Conservation (phyloP, 2,113 vertebrate genomes). For the Montifringilla adamsi region DNA sequence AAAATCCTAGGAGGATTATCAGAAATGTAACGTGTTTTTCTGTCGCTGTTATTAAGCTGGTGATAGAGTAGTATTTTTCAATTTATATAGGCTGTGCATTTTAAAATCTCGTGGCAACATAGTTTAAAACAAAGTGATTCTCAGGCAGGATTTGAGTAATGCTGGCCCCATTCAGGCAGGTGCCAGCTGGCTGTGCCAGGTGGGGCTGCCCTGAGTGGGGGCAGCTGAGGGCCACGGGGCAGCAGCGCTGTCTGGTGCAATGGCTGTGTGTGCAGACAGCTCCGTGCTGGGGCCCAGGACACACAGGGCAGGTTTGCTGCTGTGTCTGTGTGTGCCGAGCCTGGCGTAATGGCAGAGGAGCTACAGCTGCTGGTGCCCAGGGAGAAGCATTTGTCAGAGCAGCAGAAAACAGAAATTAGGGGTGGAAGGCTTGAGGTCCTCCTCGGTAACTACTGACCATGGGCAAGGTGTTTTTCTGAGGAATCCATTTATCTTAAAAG, state of each 20-base stretch:
- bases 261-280: neutral
- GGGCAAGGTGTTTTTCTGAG: neutral
- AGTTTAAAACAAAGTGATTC: neutral
- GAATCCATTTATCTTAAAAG: neutral
- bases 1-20: neutral
- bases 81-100: neutral
- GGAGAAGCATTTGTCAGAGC: neutral
- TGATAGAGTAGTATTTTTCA: neutral
- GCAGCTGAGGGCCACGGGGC: neutral
- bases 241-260: neutral
- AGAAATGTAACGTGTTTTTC: neutral
- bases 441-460: accelerated
- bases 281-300: accelerated
- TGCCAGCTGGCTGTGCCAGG: neutral
- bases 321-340: neutral
- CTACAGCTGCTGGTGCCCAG: accelerated
- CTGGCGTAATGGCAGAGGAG: accelerated
- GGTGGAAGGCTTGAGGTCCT: neutral
- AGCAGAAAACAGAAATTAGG: neutral
- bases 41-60: neutral
- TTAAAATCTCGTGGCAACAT: neutral
- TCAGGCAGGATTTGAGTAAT: neutral
- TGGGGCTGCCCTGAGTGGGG: neutral
- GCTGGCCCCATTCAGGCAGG: accelerated
- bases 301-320: neutral